Percentiles rank a stretch among this genome's conserved stretches.
Evolutionary conservation across 2,797 vertebrate species (phyloP).

Genomic region (Malurus leucopterus): DNA sequence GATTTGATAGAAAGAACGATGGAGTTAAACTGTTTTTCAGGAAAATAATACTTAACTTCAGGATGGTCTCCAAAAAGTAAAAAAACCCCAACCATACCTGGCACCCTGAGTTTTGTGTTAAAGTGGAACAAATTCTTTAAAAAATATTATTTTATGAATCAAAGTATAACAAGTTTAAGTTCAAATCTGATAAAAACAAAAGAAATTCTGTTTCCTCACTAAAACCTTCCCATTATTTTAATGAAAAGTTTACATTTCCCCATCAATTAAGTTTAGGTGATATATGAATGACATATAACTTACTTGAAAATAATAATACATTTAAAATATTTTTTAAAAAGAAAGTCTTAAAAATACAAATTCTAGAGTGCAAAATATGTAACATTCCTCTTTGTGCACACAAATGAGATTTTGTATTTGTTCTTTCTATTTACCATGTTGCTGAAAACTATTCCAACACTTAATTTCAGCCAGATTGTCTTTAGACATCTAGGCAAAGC

Average conservation of each 20-base stretch:
- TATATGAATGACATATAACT: not conserved
- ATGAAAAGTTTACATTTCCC: not conserved
- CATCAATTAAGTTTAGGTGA: not conserved
- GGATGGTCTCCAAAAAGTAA: not conserved
- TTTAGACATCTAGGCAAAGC: not conserved
- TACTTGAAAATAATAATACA: not conserved
- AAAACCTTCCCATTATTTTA: not conserved
- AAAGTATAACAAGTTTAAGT: not conserved
- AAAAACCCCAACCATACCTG: not conserved
- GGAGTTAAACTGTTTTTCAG: not conserved
- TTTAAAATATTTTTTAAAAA: not conserved
- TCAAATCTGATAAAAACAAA: not conserved
- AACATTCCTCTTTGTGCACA: not conserved
- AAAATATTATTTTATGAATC: not conserved
- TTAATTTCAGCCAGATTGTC: not conserved
- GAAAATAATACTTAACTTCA: not conserved
- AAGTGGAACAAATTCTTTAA: not conserved
- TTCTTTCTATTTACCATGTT: not conserved
- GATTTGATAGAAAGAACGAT: not conserved
- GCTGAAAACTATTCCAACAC: not conserved
- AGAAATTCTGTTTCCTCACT: not conserved
- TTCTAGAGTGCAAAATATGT: not conserved
- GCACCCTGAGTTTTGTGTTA: not conserved
- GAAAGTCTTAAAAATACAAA: not conserved
- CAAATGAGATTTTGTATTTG: not conserved